Conservation (phyloP, 2,797 vertebrate genomes). For the Microcaecilia unicolor region DNA sequence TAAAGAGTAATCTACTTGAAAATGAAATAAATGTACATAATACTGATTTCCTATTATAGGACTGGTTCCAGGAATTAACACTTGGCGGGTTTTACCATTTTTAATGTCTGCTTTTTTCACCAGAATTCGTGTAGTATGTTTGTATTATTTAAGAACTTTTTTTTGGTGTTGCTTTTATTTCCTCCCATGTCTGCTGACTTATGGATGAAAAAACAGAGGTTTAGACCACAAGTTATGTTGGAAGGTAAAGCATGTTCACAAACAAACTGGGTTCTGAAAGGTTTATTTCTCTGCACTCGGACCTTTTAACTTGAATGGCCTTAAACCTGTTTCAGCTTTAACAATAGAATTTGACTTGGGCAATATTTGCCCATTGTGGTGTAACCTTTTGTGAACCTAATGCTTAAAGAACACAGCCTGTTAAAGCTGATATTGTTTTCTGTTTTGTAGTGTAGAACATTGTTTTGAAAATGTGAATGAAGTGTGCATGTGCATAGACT, state of each 20-base stretch:
- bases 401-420: conserved; percentile 62
- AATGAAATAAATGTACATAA: conserved; percentile 65
- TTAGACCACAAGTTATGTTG: conserved; percentile 57
- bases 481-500: conserved; percentile 84
- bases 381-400: conserved; percentile 65
- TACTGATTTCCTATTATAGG: conserved; percentile 68
- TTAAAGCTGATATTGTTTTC: conserved; percentile 61
- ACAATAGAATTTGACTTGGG: conserved; percentile 75
- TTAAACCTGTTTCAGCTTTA: conserved; percentile 78
- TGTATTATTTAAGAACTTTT: conserved; percentile 60
- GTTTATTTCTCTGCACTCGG: conserved; percentile 59
- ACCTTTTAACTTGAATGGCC: conserved; percentile 70
- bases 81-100: conserved; percentile 68
- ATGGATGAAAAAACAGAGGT: conserved; percentile 48
- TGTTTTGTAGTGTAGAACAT: conserved; percentile 61
- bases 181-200: conserved; percentile 43
- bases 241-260: conserved; percentile 61
- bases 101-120: conserved; percentile 65
- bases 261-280: conserved; percentile 52
- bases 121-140: conserved; percentile 63
- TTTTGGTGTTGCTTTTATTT: conserved; percentile 40
- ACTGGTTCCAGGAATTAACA: conserved; percentile 63
- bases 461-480: conserved; percentile 60
- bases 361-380: conserved; percentile 84
- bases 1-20: conserved; percentile 56